These are phyloP conservation scores for Anoncus sp. DNA, from an alignment of 2,888 invertebrate species.

Conservation along the genomic window DNA sequence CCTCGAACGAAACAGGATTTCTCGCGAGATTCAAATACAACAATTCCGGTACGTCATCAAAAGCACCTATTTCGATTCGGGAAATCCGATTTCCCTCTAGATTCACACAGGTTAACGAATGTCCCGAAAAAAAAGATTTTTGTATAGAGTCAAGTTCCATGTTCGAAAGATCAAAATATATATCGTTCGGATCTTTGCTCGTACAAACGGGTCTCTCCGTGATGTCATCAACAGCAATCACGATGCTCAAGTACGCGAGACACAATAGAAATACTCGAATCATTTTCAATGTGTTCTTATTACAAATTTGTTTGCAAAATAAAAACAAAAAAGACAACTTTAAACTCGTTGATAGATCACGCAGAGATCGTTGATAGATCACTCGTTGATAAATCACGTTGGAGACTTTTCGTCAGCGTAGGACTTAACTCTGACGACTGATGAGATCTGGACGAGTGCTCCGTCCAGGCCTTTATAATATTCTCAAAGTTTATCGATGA, in stretches of 20 bases:
- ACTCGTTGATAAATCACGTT: no score
- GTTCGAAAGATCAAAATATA: conserved; percentile 39
- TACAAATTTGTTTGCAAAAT: no score
- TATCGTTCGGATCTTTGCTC: conserved; percentile 1
- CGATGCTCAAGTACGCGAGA: conserved; percentile 3
- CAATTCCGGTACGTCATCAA: conserved; percentile 14
- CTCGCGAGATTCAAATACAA: conserved; percentile 24
- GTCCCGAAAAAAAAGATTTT: conserved; percentile 5
- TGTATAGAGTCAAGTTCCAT: conserved; percentile 5
- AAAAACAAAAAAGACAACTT: no score
- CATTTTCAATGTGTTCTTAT: conserved; percentile 8
- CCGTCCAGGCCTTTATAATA: no score
- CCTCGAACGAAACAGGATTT: neutral
- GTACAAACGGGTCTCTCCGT: conserved; percentile 13
- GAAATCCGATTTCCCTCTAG: conserved; percentile 17
- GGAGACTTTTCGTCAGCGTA: no score
- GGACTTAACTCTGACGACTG: no score
- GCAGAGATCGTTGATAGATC: no score
- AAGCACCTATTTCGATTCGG: conserved; percentile 1
- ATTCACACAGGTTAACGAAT: conserved; percentile 35
- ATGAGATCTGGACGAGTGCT: no score
- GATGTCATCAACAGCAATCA: neutral
- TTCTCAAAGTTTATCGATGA: no score
- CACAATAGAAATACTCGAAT: neutral
- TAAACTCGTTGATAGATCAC: no score